These are phyloP conservation scores for Entelurus aequoreus DNA, from an alignment of 2,113 vertebrate genomes.

Conservation along the genomic window DNA sequence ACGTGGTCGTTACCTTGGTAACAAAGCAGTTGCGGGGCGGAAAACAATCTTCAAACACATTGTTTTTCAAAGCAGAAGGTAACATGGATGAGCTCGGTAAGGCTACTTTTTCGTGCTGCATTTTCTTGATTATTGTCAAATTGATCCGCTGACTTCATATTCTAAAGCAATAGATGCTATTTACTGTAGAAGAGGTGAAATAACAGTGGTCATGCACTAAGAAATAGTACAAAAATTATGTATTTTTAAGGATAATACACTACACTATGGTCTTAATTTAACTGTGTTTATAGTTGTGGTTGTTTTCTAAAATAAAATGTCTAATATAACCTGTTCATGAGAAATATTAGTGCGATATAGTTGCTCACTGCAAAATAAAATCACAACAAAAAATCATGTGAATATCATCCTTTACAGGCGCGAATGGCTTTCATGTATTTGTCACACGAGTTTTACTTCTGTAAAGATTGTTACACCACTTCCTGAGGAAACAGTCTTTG, in stretches of 20 bases:
- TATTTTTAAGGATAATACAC: no score
- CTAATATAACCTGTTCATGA: no score
- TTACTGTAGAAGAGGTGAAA: no score
- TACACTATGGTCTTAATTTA: no score
- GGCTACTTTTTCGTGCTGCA: conserved; percentile 23
- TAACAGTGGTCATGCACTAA: no score
- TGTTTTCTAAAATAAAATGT: no score
- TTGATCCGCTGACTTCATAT: neutral
- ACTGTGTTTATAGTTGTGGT: no score
- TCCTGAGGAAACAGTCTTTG: conserved; percentile 45
- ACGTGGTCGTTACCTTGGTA: conserved; percentile 19
- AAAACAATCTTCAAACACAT: conserved; percentile 6
- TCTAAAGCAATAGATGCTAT: neutral
- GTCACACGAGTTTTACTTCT: conserved; percentile 48
- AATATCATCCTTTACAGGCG: neutral
- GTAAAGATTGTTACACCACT: conserved; percentile 23
- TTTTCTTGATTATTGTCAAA: neutral
- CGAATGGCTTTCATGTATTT: neutral
- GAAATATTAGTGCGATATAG: no score
- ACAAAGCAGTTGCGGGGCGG: conserved; percentile 11
- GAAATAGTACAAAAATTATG: no score
- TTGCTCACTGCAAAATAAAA: neutral
- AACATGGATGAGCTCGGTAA: conserved; percentile 67
- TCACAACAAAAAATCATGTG: neutral
- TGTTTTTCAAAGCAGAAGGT: conserved; percentile 14